phyloP scores from a whole-genome alignment of 2,888 invertebrate species.

The Microctonus aethiopoides region DNA sequence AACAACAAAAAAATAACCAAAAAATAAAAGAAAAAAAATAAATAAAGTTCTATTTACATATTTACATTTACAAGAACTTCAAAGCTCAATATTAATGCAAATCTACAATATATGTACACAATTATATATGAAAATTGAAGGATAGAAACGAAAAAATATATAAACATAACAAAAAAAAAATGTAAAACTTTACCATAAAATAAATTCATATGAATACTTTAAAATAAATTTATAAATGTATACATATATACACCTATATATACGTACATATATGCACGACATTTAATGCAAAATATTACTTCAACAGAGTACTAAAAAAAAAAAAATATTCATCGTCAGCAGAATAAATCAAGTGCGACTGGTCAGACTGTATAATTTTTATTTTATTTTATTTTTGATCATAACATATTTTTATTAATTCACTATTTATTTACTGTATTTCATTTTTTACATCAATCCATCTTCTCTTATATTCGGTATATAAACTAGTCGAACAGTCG shows the following conservation, averaged over 20 bases:
- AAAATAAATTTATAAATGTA: neutral
- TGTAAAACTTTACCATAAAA: neutral
- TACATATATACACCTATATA: neutral
- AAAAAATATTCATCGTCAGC: neutral
- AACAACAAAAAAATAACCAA: too few relatives aligned
- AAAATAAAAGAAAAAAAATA: too few relatives aligned
- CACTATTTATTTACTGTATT: neutral
- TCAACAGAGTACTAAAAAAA: neutral
- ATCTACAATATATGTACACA: neutral
- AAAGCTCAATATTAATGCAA: neutral
- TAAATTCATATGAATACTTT: neutral
- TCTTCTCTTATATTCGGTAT: neutral
- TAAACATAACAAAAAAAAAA: neutral
- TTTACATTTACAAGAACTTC: neutral
- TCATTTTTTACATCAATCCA: conserved; percentile 4
- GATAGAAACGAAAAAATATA: neutral
- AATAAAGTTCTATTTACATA: neutral
- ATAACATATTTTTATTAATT: too few relatives aligned
- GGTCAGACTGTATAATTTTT: neutral
- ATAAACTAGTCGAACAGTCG: neutral
- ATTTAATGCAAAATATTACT: neutral
- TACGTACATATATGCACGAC: neutral
- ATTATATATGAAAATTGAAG: neutral
- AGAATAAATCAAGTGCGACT: neutral
- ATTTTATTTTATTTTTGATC: conserved; percentile 2